These are phyloP conservation scores for Suncus etruscus DNA, from an alignment of 2,113 vertebrate species.

Conservation along the genomic window DNA sequence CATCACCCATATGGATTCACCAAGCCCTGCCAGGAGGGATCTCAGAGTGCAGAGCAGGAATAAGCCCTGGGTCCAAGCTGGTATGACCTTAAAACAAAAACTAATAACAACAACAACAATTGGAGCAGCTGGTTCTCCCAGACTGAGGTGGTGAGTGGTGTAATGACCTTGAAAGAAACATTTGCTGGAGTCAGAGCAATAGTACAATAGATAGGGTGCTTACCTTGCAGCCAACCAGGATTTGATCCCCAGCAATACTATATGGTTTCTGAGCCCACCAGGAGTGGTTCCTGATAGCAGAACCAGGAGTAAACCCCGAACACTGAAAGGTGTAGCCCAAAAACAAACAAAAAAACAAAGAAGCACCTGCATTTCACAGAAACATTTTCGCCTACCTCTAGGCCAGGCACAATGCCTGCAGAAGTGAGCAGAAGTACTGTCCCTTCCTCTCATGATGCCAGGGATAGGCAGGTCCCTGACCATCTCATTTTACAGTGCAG, in stretches of 20 bases:
- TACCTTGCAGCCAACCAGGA: no score
- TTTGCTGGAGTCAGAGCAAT: no score
- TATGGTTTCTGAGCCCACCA: no score
- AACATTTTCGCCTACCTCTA: not conserved
- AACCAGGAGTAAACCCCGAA: no score
- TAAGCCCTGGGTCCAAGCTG: no score
- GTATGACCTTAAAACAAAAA: not conserved
- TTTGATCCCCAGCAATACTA: no score
- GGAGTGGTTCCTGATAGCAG: no score
- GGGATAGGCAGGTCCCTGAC: not conserved
- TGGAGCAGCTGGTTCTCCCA: no score
- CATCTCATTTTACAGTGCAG: not conserved
- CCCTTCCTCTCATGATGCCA: not conserved
- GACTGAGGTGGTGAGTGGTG: not conserved
- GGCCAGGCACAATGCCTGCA: not conserved
- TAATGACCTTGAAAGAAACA: not conserved
- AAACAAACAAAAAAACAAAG: not conserved
- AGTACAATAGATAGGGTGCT: no score
- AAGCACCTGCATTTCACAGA: not conserved
- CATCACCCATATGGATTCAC: not conserved
- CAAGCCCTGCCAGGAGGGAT: not conserved
- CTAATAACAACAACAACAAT: not conserved
- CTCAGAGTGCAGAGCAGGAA: not conserved
- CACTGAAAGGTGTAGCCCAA: no score
- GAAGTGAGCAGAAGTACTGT: not conserved